Evolutionary conservation across 1,140 invertebrate species (phyloP), one percentile per base, ranked within the genome.

Genomic region (Drosophila jambulina): DNA sequence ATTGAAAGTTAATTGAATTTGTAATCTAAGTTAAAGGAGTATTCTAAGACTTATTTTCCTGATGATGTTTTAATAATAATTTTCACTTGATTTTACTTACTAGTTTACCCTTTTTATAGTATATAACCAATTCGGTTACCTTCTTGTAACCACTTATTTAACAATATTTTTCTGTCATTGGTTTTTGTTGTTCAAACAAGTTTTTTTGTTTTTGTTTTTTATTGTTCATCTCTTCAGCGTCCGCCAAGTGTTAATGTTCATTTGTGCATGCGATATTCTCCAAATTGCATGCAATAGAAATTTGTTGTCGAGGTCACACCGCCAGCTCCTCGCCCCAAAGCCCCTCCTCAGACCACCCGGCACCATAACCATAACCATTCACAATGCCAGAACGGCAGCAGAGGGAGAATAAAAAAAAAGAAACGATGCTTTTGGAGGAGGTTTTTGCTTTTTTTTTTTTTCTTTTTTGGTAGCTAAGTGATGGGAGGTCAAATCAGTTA

Each of bases 231-330:
- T 81, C 45, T 59, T 48, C 65, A 64, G 49, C 51, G 53, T 27
- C 54, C 40, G 71, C 60, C 76, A 90, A 90, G 85, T 88, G 77
- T 84, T 90, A 84, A 88, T 88, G 85, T 78, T 84, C 75, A 87
- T 88, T 88, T 88, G 71, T 53, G 77, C 80, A 85, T 80, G 71
- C 72, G 62, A 84, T 84, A 84, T 74, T 84, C 59, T 32, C 67
- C 46, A 80, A 83, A 80, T 84, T 64, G 67, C 70, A 82, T 72
- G 77, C 72, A 69, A 77, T 71, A 78, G 71, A 87, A 87, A 87
- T 80, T 88, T 88, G 76, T 68, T 69, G 61, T 65, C 70, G 78
- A 61, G 65, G 79, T 72, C 69, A 70, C 64, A 80, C 54, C 40
- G 70, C 64, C 36, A n/a, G 61, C 17, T 63, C 25, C 38, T 7